phyloP scores from a whole-genome alignment of 1,140 invertebrate genomes.

The Eumaeus atala region DNA sequence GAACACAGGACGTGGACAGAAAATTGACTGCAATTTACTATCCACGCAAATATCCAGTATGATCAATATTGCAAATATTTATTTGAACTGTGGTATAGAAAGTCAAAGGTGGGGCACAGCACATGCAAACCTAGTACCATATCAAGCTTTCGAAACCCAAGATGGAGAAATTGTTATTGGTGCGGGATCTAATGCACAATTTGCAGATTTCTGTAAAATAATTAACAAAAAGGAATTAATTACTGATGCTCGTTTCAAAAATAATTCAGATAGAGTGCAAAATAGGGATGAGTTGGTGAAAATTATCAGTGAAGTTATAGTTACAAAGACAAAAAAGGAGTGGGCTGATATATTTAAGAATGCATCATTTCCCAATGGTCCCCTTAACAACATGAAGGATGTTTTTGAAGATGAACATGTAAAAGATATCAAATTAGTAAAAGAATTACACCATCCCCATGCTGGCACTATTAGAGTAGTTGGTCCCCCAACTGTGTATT shows the following conservation, averaged over 20 bases:
- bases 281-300: conserved; percentile 82
- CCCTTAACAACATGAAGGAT: conserved; percentile 89
- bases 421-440: conserved; percentile 82
- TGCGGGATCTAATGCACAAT: conserved; percentile 87
- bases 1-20: conserved; percentile 89
- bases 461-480: conserved; percentile 86
- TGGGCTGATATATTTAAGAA: conserved; percentile 86
- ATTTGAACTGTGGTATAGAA: conserved; percentile 89
- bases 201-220: conserved; percentile 79
- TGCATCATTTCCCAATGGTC: conserved; percentile 89
- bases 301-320: conserved; percentile 79
- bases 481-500: conserved; percentile 89
- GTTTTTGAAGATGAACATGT: conserved; percentile 93
- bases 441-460: conserved; percentile 82
- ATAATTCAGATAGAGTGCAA: conserved; percentile 84
- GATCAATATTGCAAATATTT: conserved; percentile 93
- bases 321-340: conserved; percentile 80
- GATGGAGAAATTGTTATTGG: conserved; percentile 91
- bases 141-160: conserved; percentile 89
- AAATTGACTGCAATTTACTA: conserved; percentile 95
- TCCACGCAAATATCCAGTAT: conserved; percentile 92
- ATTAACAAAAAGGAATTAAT: conserved; percentile 79
- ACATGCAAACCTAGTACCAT: conserved; percentile 96
- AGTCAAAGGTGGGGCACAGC: conserved; percentile 89
- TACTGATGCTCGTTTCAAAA: conserved; percentile 79